Evolutionary conservation across 2,888 invertebrate species (phyloP), one percentile per base, ranked within the genome.

Genomic region (Portevinia maculata): DNA sequence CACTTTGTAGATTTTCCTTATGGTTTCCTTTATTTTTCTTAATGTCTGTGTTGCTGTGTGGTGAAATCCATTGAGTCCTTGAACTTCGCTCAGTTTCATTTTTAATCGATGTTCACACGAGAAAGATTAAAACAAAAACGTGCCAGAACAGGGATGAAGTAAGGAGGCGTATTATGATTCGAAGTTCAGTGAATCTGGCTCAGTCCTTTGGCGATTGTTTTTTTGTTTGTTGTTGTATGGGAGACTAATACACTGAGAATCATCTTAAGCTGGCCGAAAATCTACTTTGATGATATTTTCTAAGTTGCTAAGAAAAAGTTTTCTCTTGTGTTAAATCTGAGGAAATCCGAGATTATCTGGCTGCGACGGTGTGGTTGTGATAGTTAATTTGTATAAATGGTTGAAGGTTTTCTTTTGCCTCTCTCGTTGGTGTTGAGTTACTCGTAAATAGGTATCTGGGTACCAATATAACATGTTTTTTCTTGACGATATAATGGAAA

Each of bases 81-180:
- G 74, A 74, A 74, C 74, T 74, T 65, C 57, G 46, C 17, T 11
- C 30, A 32, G 74, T 24, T 50, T 65, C 21, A 34, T 65, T 50
- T 48, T 50, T 59, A 57, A 65, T 74, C 64, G 74, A 74, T 65
- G 52, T 37, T 70, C 50, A 41, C 60, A 70, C 59, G 50, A 60
- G 59, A 19, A 65, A 50, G n/a, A 30, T 17, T 19, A 34, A 32
- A 21, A 32, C 11, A 24, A 24, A 17, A 17, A 15, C 4, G 15
- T 28, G 50, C 7, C 8, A 1, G 17, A 39, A 17, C 13, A 11
- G 15, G 1, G 19, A 19, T 37, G 39, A 1, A 17, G 6, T 8
- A 13, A 1, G 13, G 8, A 13, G 37, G 39, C 3, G 24, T 4
- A 2, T 19, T 19, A 19, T 32, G 44, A 46, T 30, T 32, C 28